A percentile compares a stretch with the other conserved stretches of the same genome.
Conservation (phyloP, 1,140 invertebrate species). For the Brachionus koreanus region DNA sequence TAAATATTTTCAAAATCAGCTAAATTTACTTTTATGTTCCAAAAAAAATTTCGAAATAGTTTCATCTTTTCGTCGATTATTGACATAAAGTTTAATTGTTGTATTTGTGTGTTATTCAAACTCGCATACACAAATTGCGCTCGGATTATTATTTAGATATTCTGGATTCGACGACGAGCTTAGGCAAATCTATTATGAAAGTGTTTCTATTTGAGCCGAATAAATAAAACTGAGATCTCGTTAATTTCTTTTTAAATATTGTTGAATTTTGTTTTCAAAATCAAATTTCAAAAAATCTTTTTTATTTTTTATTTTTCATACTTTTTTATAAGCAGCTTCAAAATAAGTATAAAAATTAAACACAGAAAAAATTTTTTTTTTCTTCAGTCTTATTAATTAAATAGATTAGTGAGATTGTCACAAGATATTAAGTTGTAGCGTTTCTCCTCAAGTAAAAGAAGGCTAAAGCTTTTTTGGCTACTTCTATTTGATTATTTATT, state of each 20-base stretch:
- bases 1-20: constrained; percentile 20
- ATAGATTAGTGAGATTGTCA: too few species aligned
- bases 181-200: constrained; percentile 10
- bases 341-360: too few species aligned
- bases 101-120: constrained; percentile 22
- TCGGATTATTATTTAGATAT: constrained; percentile 19
- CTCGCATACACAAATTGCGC: neutral
- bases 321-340: too few species aligned
- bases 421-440: too few species aligned
- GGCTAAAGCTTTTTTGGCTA: too few species aligned
- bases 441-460: too few species aligned
- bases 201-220: constrained; percentile 26
- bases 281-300: neutral
- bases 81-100: constrained; percentile 25
- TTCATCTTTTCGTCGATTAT: constrained; percentile 33
- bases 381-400: too few species aligned
- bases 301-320: neutral
- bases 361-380: too few species aligned
- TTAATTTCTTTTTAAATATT: constrained; percentile 28
- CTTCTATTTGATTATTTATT: too few species aligned
- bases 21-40: constrained; percentile 17
- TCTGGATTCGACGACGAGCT: neutral
- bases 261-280: neutral
- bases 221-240: constrained; percentile 4
- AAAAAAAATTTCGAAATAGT: constrained; percentile 33